Evolutionary conservation across 2,113 vertebrate genomes (phyloP), one percentile per base, ranked within the genome.

Genomic region (Burhinus bistriatus): DNA sequence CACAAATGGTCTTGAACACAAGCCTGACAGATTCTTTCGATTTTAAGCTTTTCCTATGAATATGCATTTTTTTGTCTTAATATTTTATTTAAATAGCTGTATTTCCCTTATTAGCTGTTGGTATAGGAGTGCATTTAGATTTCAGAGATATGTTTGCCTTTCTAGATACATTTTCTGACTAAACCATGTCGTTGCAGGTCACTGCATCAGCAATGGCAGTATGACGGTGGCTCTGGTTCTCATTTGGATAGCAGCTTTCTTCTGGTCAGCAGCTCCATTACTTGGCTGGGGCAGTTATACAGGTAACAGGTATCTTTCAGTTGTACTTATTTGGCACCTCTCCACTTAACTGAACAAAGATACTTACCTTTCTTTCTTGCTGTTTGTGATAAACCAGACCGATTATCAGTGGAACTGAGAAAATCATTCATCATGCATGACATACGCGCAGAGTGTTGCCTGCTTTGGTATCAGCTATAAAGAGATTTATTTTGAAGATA

Each of bases 251-350:
- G 98, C 98, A 87, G 98, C 98, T 14, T 84, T 98, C 87, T 99
- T 99, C 98, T 99, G 99, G 99, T 99, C 99, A 6, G 97, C 95
- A 45, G 98, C 99, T 71, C 99, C 99, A 4, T 57, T 99, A 68
- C 82, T 99, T 45, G 99, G 99, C 95, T 99, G 99, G 99, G 99
- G 99, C 92, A 99, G 99, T 95, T 99, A 98, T 91, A 99, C 98
- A 98, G 99, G 99, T 99, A 96, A 97, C 58, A 38, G 20, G 14
- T 79, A 85, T 52, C 72, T 80, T 92, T 30, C 18, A 54, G 32
- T 59, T 73, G 25, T 42, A 15, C 40, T 26, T 42, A 29, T 47
- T 4, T 70, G 58, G 44, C 54, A 51, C 12, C 40, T 83, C 40
- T 83, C 30, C 58, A 15, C 51, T 90, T 82, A 47, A 45, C 7